Evolutionary conservation across 2,888 invertebrate genomes (phyloP), one percentile per base, ranked within the genome.

Genomic region (Spodoptera picta): DNA sequence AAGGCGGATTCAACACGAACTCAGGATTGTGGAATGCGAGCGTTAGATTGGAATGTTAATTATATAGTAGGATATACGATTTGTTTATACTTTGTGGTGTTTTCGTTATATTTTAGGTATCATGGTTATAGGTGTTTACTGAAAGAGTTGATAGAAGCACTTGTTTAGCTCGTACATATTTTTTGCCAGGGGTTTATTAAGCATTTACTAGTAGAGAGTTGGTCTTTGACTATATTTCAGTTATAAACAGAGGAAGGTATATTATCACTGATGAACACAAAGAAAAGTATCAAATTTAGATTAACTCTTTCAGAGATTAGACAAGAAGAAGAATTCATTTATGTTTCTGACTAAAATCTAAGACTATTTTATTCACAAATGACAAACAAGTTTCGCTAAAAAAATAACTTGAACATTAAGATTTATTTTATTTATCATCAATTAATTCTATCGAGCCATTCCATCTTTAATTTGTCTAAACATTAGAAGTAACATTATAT

Each of bases 41-140:
- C 73, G 79, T 77, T 67, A 76, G 70, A 84, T 75, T 65, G 79
- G 79, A 81, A 83, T 83, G 73, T 77, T 82, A 77, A 79, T 83
- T 80, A 79, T 80, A 65, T 66, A 75, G 52, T 59, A 42, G 67
- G 58, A 74, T 67, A 68, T 7, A 36, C 36, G 36, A 36, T 36
- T 73, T 65, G 65, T 70, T 74, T 66, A 57, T 27, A 27, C 3
- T 27, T 27, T 27, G 4, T 27, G 27, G 27, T 4, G 5, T 27
- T 27, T 27, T 27, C 27, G 27, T 27, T 27, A 27, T 3, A 19
- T 19, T 19, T 27, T 27, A 27, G 3, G 27, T 27, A 27, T 27
- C 3, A 27, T 27, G 27, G 27, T 27, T 27, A 27, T 27, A 27
- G 1, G 19, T 19, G 2, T 27, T 27, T 27, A 3, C 27, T 27